Conservation (phyloP, 1,140 invertebrate genomes). For the Acromyrmex heyeri region DNA sequence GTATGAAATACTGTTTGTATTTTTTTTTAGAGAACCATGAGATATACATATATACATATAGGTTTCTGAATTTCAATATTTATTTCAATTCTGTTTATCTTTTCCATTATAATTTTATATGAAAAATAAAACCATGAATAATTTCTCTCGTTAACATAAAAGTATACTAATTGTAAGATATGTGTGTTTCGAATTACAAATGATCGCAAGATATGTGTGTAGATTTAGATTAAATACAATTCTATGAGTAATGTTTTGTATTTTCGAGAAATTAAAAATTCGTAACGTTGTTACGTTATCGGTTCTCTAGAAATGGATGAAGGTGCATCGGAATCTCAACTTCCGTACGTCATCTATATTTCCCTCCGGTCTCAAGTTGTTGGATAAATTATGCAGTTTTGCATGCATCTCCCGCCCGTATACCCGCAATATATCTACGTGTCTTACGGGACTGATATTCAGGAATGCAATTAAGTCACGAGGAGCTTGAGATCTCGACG, state of each 20-base stretch:
- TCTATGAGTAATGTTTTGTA: too few species aligned
- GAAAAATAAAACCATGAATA: neutral
- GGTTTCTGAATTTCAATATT: neutral
- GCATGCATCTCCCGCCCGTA: constrained; percentile 50
- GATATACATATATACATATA: neutral
- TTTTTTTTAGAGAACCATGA: neutral
- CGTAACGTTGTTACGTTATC: neutral
- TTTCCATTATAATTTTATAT: neutral
- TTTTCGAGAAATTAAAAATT: neutral
- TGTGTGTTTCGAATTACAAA: too few species aligned
- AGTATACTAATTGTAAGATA: too few species aligned
- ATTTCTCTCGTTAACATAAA: neutral
- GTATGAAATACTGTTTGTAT: neutral
- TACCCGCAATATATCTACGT: constrained; percentile 26
- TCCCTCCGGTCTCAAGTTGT: constrained; percentile 48
- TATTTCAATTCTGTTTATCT: neutral
- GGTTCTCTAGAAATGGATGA: neutral
- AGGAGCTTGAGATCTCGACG: neutral
- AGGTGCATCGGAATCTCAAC: constrained; percentile 21
- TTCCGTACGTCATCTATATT: constrained; percentile 29
- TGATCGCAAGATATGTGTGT: too few species aligned
- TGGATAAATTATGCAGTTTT: constrained; percentile 74
- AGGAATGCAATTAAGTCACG: constrained; percentile 69
- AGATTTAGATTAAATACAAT: neutral
- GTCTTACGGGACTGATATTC: constrained; percentile 39